Conservation (phyloP, 2,888 invertebrate genomes). For the Chelonus formosanus region DNA sequence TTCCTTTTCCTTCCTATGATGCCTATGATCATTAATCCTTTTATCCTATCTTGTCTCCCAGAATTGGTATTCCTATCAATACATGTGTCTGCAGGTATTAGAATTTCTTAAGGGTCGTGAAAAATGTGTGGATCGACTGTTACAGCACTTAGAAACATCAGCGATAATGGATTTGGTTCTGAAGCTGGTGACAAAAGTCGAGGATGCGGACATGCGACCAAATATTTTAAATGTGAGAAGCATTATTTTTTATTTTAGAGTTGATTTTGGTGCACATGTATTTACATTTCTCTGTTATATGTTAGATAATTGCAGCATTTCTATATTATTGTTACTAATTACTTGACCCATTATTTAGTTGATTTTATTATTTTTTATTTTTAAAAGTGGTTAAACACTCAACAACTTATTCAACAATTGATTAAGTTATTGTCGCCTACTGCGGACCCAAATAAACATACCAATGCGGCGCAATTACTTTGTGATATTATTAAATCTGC, state of each 20-base stretch:
- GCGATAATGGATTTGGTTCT: constrained; percentile 93
- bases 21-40: constrained; percentile 42
- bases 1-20: constrained; percentile 30
- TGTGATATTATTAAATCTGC: constrained; percentile 83
- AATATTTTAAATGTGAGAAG: constrained; percentile 75
- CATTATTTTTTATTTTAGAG: neutral
- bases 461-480: constrained; percentile 87
- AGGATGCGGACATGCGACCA: constrained; percentile 76
- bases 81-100: constrained; percentile 89
- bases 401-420: constrained; percentile 85
- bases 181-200: constrained; percentile 85
- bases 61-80: constrained; percentile 94
- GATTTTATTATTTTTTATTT: constrained; percentile 33
- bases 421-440: constrained; percentile 73
- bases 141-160: constrained; percentile 91
- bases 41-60: constrained; percentile 57
- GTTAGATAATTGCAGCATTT: constrained; percentile 23
- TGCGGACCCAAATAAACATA: constrained; percentile 79
- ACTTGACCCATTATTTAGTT: constrained; percentile 12
- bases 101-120: constrained; percentile 89
- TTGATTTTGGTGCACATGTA: neutral
- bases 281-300: neutral
- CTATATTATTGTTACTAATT: neutral
- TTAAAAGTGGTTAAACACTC: constrained; percentile 88
- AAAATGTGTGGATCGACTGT: constrained; percentile 85